phyloP scores from a whole-genome alignment of 1,140 invertebrate species.

The Drosophila lowei region DNA sequence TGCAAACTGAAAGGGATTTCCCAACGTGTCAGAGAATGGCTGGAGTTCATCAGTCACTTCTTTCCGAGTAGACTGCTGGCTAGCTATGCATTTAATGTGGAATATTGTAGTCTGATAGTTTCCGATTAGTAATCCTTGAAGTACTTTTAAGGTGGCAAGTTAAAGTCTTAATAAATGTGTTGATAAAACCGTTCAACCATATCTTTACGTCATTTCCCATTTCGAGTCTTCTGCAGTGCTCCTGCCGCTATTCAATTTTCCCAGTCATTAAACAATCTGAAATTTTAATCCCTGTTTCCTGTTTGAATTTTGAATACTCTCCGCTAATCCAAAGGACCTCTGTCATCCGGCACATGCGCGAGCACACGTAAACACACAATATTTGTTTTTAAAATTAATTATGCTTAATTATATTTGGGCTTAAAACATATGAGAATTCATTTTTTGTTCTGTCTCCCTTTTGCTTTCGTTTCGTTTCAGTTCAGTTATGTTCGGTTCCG shows the following conservation, averaged over 20 bases:
- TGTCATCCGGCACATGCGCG: background rate
- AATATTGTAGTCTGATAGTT: no score
- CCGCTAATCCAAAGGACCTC: conserved; percentile 9
- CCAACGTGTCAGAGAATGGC: background rate
- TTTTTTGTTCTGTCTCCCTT: conserved; percentile 20
- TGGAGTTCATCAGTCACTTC: no score
- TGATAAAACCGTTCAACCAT: no score
- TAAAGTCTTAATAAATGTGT: no score
- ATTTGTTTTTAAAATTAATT: conserved; percentile 74
- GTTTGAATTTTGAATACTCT: conserved; percentile 2
- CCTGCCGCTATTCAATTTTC: conserved; percentile 23
- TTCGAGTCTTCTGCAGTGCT: conserved; percentile 4
- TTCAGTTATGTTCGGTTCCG: conserved; percentile 4
- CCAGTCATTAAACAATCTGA: conserved; percentile 42
- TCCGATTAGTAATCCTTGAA: no score
- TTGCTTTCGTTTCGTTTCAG: background rate
- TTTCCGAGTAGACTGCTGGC: no score
- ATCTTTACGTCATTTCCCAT: background rate
- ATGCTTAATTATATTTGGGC: conserved; percentile 67
- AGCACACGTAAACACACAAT: conserved; percentile 29
- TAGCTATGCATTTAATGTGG: no score
- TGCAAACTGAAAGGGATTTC: conserved; percentile 1
- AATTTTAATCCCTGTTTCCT: conserved; percentile 30
- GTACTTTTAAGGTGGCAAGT: no score
- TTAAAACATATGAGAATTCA: conserved; percentile 49